phyloP scores from a whole-genome alignment of 1,140 invertebrate genomes.

The Drosophila tristis region DNA sequence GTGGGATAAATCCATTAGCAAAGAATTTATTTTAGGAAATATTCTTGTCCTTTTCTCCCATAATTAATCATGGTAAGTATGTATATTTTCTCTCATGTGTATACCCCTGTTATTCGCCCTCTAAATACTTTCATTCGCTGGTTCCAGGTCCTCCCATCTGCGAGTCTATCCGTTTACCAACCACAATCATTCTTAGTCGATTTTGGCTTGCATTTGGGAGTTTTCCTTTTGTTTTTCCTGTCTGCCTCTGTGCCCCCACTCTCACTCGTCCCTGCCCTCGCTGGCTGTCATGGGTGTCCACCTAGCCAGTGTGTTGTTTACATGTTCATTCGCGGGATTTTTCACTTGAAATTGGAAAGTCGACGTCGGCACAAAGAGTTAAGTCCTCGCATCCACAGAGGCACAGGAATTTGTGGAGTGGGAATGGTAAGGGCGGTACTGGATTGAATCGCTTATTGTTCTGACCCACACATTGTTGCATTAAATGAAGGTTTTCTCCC shows the following conservation, averaged over 20 bases:
- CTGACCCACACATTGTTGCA: slow-evolving; percentile 63
- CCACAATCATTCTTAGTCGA: slow-evolving; percentile 25
- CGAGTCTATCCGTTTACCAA: background rate
- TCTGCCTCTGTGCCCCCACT: slow-evolving; percentile 9
- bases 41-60: too few relatives aligned
- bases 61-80: background rate
- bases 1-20: too few relatives aligned
- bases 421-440: background rate
- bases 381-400: slow-evolving; percentile 46
- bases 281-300: slow-evolving; percentile 42
- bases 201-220: slow-evolving; percentile 46
- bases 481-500: slow-evolving; percentile 67
- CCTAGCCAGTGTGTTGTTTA: slow-evolving; percentile 74
- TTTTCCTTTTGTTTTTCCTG: slow-evolving; percentile 43
- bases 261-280: slow-evolving; percentile 6
- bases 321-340: slow-evolving; percentile 81
- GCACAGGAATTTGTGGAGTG: background rate
- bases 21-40: too few relatives aligned
- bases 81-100: too few relatives aligned
- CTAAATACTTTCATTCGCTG: too few relatives aligned
- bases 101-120: too few relatives aligned
- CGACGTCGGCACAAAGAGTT: slow-evolving; percentile 71
- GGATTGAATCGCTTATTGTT: slow-evolving; percentile 54
- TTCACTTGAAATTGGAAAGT: slow-evolving; percentile 81
- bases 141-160: background rate